phyloP scores from a whole-genome alignment of 2,888 invertebrate genomes.

The Fragum whitleyi region DNA sequence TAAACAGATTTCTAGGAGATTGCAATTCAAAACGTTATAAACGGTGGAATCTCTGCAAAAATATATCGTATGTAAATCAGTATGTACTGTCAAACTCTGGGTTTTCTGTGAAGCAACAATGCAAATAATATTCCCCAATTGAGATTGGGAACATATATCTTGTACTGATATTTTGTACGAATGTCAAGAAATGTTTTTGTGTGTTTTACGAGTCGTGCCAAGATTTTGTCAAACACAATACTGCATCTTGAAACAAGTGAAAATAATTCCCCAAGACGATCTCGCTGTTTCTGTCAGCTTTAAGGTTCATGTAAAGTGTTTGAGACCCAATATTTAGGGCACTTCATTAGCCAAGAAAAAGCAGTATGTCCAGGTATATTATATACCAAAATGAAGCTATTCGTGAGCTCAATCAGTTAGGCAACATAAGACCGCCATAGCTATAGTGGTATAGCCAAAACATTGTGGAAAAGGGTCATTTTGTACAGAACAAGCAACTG shows the following conservation, averaged over 20 bases:
- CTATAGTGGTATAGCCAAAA: too few relatives aligned
- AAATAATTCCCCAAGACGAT: background rate
- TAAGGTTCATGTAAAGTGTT: too few relatives aligned
- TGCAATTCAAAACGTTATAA: too few relatives aligned
- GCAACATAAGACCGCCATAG: too few relatives aligned
- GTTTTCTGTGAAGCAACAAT: constrained; percentile 1
- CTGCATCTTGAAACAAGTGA: constrained; percentile 1
- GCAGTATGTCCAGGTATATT: too few relatives aligned
- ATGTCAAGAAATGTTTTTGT: constrained; percentile 4
- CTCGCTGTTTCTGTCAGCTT: background rate
- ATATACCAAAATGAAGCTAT: too few relatives aligned
- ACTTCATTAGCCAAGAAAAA: too few relatives aligned
- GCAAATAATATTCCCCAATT: constrained; percentile 3
- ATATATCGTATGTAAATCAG: background rate
- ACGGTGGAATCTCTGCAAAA: background rate
- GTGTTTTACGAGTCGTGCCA: constrained; percentile 1
- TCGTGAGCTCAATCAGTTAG: too few relatives aligned
- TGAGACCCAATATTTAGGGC: too few relatives aligned
- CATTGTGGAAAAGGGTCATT: too few relatives aligned
- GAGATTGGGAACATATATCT: constrained; percentile 1
- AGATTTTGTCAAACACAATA: constrained; percentile 4
- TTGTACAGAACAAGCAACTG: too few relatives aligned
- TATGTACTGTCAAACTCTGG: background rate
- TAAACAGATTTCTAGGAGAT: too few relatives aligned
- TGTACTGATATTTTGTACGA: background rate